Base-by-base conservation (phyloP, 2,113 vertebrate species). In the Arenaria interpres region DNA sequence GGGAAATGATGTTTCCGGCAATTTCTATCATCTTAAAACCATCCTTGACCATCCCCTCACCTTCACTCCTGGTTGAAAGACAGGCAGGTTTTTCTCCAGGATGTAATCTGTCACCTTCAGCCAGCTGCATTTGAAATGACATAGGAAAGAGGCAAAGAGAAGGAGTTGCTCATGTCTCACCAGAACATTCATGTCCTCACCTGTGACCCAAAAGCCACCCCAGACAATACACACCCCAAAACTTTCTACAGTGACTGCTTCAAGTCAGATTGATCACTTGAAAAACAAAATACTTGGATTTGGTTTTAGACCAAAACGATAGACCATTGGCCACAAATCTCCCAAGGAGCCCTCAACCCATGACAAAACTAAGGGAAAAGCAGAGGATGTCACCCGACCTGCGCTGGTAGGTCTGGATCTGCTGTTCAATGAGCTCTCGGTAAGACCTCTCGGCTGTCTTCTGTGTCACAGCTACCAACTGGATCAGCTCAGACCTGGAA, bases 391-490 rank as follows among this genome's bases (percentile, higher is more conserved):
- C 37, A 68, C 75, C 3, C 68, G 50, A 99, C 99, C 99, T 99
- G 98, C 99, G 98, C 97, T 99, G 99, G 97, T 99, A 99, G 33
- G 97, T 98, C 80, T 98, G 98, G 78, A 99, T 99, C 98, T 99
- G 99, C 96, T 99, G 99, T 79, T 99, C 98, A 0, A 99, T 99
- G 80, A 99, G 99, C 81, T 99, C 99, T 62, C 98, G 97, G 97
- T 99, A 99, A 3, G 98, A 98, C 30, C 94, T 98, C 97, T 99
- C 99, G 0, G 99, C 99, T 6, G 98, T 98, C 97, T 98, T 99
- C 98, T 99, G 99, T 4, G 99, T 99, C 96, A 99, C 99, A 0
- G 99, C 99, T 25, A 99, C 99, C 98, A 99, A 95, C 97, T 99
- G 99, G 97, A 99, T 99, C 89, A 99, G 87, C 97, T 99, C 99